phyloP scores from a whole-genome alignment of 2,113 vertebrate species.

The Paramisgurnus dabryanus region DNA sequence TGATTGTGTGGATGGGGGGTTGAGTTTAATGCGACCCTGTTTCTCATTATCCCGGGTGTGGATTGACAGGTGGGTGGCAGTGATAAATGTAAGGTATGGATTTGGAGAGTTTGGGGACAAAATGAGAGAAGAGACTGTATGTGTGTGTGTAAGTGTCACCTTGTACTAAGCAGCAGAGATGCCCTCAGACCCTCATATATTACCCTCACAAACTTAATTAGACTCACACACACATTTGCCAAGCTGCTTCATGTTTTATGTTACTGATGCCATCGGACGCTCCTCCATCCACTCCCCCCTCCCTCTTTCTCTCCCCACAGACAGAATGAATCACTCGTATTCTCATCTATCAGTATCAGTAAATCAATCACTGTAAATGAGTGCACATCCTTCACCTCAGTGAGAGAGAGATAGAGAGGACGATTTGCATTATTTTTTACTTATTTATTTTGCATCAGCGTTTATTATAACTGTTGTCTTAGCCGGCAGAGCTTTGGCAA shows the following conservation, averaged over 20 bases:
- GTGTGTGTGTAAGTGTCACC: slow-evolving; percentile 35
- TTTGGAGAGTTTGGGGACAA: slow-evolving; percentile 34
- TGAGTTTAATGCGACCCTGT: neutral
- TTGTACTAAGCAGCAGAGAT: slow-evolving; percentile 38
- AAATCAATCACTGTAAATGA: slow-evolving; percentile 24
- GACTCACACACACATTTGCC: slow-evolving; percentile 18
- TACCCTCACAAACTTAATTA: slow-evolving; percentile 42
- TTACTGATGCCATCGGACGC: slow-evolving; percentile 19
- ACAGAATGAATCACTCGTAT: slow-evolving; percentile 10
- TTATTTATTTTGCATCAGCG: slow-evolving; percentile 1
- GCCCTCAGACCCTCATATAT: slow-evolving; percentile 46
- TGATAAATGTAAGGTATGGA: slow-evolving; percentile 47
- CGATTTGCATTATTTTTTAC: neutral
- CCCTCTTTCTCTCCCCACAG: neutral
- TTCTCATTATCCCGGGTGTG: slow-evolving; percentile 36
- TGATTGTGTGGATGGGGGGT: neutral
- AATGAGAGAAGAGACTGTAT: slow-evolving; percentile 28
- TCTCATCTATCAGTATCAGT: slow-evolving; percentile 7
- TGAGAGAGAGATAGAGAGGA: neutral
- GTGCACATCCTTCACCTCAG: slow-evolving; percentile 20
- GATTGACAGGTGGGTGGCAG: slow-evolving; percentile 43
- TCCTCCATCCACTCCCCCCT: neutral
- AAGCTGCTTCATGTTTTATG: slow-evolving; percentile 15
- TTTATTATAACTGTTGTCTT: slow-evolving; percentile 9
- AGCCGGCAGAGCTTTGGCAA: slow-evolving; percentile 1